Evolutionary conservation across 2,797 vertebrate species (phyloP), one percentile per base, ranked within the genome.

Genomic region (Naso thynnoides): DNA sequence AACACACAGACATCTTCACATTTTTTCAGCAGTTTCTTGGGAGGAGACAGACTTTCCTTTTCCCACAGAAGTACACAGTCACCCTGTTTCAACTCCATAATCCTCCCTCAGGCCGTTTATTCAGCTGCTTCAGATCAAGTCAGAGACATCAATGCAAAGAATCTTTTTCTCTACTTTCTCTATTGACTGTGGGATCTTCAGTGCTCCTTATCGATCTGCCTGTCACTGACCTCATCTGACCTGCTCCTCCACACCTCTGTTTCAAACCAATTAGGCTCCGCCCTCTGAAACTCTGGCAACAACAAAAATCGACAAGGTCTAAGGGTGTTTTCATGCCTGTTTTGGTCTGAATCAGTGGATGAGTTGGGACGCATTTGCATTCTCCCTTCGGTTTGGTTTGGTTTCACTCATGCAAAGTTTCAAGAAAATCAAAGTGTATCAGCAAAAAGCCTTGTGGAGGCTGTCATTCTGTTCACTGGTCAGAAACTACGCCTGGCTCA

Each of bases 151-250:
- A 78, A 59, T 73, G 62, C 56, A 66, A 65, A 60, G 53, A 76
- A 78, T 74, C 48, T 48, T 44, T 57, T 75, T 47, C 56, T 75
- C 27, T 45, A 8, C 76, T 53, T 63, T 74, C 54, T 56, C 38
- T 67, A 86, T 78, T 50, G 82, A 89, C 87, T n/a, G 54, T 56
- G 52, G n/a, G 48, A 86, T 82, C 84, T 83, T 64, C 86, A 83
- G 76, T 75, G 57, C 81, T 82, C 55, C 68, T 78, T 50, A 90
- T 92, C 47, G 78, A 91, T 80, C 81, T 2, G 21, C 45, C 44
- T 41, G 50, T 77, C 74, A 33, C 55, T 76, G 73, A 79, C 78
- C 82, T 89, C 60, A 29, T 38, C 60, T 75, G 60, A 80, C 64
- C 76, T 52, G 27, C 57, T 77, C 66, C 49, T 75, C 57, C 50